phyloP scores from a whole-genome alignment of 1,140 invertebrate genomes.

The Drosophila kohkoa region DNA sequence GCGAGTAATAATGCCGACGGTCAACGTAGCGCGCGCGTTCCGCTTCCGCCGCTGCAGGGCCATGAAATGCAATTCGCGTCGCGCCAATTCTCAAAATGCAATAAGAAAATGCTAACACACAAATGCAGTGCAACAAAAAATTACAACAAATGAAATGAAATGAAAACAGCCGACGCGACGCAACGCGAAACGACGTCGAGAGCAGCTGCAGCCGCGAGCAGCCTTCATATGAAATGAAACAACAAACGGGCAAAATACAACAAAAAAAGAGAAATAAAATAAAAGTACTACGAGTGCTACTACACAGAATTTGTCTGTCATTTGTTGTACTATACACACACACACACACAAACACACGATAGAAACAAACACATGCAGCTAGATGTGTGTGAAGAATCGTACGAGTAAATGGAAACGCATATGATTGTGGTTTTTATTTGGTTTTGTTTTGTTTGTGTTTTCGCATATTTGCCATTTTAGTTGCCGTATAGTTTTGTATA shows the following conservation, averaged over 20 bases:
- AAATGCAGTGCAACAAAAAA: slow-evolving; percentile 25
- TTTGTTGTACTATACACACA: slow-evolving; percentile 16
- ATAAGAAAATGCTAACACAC: slow-evolving; percentile 30
- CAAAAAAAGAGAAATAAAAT: slow-evolving; percentile 39
- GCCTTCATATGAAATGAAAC: slow-evolving; percentile 35
- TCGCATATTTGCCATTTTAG: slow-evolving; percentile 45
- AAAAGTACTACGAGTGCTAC: slow-evolving; percentile 33
- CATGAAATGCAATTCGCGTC: slow-evolving; percentile 55
- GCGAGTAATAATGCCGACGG: slow-evolving; percentile 20
- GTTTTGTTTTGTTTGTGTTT: slow-evolving; percentile 22
- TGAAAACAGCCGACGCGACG: slow-evolving; percentile 34
- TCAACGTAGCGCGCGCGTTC: slow-evolving; percentile 42
- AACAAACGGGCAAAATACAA: slow-evolving; percentile 17
- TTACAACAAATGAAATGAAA: slow-evolving; percentile 22
- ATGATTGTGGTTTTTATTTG: slow-evolving; percentile 35
- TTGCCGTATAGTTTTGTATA: slow-evolving; percentile 42
- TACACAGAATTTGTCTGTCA: slow-evolving; percentile 41
- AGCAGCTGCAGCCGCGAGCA: slow-evolving; percentile 30
- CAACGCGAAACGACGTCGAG: too few species aligned
- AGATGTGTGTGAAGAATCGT: not conserved
- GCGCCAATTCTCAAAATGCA: slow-evolving; percentile 48
- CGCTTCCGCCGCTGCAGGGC: slow-evolving; percentile 58
- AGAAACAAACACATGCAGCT: slow-evolving; percentile 23
- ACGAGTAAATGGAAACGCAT: not conserved
- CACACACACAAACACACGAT: slow-evolving; percentile 2